Evolutionary conservation across 2,888 invertebrate species (phyloP), one percentile per base, ranked within the genome.

Genomic region (Cancer borealis): DNA sequence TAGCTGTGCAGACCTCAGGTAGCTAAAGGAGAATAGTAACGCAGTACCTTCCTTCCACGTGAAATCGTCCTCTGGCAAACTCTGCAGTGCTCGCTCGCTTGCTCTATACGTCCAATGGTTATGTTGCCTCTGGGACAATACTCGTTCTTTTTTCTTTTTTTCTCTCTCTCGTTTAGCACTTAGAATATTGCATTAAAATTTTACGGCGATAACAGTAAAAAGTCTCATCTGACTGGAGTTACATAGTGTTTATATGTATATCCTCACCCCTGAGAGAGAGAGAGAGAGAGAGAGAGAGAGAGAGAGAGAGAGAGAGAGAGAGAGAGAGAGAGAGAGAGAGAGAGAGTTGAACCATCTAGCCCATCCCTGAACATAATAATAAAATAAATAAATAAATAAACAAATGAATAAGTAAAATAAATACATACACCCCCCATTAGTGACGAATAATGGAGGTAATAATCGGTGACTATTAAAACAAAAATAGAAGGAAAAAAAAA

Each of bases 111-210:
- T n/a, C n/a, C 88, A 26, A 49, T 46, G 49, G 46, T 49, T 88
- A 49, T 49, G 49, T 88, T 26, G 21, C 84, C 84, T 84, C 84
- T 8, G 84, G 84, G 84, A 84, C 39, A 39, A 39, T 10, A 39
- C 84, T 39, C 84, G 12, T 26, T 6, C 4, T n/a, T 79, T 79
- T n/a, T 5, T 79, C 8, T 8, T 26, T 10, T 60, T 39, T 39
- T 39, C n/a, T 39, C 39, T 54, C 14, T 54, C 54, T 54, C 14
- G 73, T 73, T 73, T 73, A 26, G 39, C 84, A 84, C 39, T 84
- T 39, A 84, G 84, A 84, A 84, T 84, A 84, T 84, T 84, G 84
- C 84, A 84, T 84, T 84, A 39, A 84, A 84, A 39, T 39, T 84
- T 84, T n/a, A 84, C 14, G 47, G 49, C 4, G 47, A 47, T n/a